These are phyloP conservation scores for Elgonia sp. DNA, from an alignment of 2,888 invertebrate species.

Conservation along the genomic window DNA sequence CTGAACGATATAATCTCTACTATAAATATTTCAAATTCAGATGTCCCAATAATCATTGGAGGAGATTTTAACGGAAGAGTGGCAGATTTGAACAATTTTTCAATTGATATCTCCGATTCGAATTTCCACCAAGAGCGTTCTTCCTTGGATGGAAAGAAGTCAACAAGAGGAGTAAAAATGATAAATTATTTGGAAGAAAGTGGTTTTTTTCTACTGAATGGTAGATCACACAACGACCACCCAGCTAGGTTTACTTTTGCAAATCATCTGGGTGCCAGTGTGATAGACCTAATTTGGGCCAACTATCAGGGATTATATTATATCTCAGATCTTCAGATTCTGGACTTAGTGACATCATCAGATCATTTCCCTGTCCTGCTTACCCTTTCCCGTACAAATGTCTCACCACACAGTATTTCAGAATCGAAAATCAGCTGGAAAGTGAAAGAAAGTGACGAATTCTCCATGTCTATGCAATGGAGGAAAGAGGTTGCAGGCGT, in stretches of 20 bases:
- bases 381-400: background rate
- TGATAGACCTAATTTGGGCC: conserved; percentile 6
- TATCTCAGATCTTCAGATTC: background rate
- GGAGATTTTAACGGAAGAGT: conserved; percentile 23
- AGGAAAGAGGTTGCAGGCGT: too few relatives aligned
- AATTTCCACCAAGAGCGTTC: background rate
- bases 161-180: background rate
- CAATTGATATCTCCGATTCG: background rate
- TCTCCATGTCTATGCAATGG: background rate
- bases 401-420: too few relatives aligned
- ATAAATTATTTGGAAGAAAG: background rate
- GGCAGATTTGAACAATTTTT: background rate
- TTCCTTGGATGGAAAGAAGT: background rate
- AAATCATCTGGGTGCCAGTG: background rate
- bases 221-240: background rate
- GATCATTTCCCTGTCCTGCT: conserved; percentile 7
- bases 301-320: background rate
- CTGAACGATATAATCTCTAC: background rate
- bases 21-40: background rate
- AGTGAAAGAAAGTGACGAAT: background rate
- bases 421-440: background rate
- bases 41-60: background rate
- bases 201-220: background rate
- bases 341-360: background rate
- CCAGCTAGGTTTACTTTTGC: background rate